Evolutionary conservation across 2,888 invertebrate genomes (phyloP), one percentile per base, ranked within the genome.

Genomic region (Lithophane ornitopus): DNA sequence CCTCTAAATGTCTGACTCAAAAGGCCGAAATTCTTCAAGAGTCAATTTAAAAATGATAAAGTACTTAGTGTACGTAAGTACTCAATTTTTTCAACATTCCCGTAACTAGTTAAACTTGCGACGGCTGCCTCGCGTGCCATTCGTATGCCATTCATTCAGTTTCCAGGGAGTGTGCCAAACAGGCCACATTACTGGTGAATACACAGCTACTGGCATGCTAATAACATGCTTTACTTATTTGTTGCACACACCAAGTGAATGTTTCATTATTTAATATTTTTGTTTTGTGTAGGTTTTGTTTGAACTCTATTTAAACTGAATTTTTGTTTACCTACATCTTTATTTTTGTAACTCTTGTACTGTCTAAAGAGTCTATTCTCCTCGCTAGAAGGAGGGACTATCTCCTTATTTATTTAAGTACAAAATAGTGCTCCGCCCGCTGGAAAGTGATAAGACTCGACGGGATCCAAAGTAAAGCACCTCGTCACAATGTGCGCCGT

Each of bases 121-220:
- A 65, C 70, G 62, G 69, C 67, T 56, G 34, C 73, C 69, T 88
- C 78, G 87, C 84, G 83, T 88, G 85, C 73, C 74, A 76, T 81
- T 76, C 77, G 68, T 72, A 63, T 63, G 72, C 73, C 80, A 79
- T 84, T 80, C 77, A 76, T 83, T 78, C 46, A 41, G 59, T 61
- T 80, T 72, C 66, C 75, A 78, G 59, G 74, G 73, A 70, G 70
- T 81, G 88, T 88, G 88, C 88, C 89, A 88, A 87, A 78, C 80
- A 52, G 44, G 73, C 68, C 70, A 76, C 74, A 84, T 85, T 85
- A 85, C 79, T 73, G 70, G 80, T 71, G 73, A 59, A 77, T 85
- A 88, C 85, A 85, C 69, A 54, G 82, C 74, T 80, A 76, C 81
- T 80, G 80, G 80, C 81, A 82, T 76, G 78, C 78, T 88, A 88